phyloP scores from a whole-genome alignment of 2,888 invertebrate species.

The Chrysolina haemoptera region DNA sequence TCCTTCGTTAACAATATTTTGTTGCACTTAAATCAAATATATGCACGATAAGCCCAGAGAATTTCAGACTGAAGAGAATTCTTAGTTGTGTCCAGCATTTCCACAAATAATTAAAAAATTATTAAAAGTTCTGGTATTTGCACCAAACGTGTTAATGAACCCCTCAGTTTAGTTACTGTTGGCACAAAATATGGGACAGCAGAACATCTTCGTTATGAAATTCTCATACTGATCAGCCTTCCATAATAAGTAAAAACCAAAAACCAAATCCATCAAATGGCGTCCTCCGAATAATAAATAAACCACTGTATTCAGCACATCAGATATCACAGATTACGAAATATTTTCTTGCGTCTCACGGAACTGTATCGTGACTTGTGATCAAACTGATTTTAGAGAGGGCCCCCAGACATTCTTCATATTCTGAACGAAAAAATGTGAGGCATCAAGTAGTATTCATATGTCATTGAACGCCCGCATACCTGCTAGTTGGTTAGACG shows the following conservation, averaged over 20 bases:
- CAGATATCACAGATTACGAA: not conserved
- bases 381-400: no score
- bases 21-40: not conserved
- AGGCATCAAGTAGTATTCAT: no score
- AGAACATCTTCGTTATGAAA: not conserved
- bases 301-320: not conserved
- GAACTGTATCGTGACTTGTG: no score
- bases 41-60: not conserved
- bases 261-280: not conserved
- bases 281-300: not conserved
- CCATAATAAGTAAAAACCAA: not conserved
- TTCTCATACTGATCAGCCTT: not conserved
- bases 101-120: no score
- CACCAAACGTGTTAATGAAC: no score
- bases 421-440: no score
- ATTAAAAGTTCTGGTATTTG: no score
- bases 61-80: not conserved
- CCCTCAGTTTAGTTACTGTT: no score
- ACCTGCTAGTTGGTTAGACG: no score
- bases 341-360: not conserved
- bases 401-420: no score
- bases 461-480: no score
- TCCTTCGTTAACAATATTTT: slow-evolving; percentile 19
- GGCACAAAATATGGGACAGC: not conserved
- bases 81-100: no score